Conservation (phyloP, 2,888 invertebrate genomes). For the Melanophora roralis region DNA sequence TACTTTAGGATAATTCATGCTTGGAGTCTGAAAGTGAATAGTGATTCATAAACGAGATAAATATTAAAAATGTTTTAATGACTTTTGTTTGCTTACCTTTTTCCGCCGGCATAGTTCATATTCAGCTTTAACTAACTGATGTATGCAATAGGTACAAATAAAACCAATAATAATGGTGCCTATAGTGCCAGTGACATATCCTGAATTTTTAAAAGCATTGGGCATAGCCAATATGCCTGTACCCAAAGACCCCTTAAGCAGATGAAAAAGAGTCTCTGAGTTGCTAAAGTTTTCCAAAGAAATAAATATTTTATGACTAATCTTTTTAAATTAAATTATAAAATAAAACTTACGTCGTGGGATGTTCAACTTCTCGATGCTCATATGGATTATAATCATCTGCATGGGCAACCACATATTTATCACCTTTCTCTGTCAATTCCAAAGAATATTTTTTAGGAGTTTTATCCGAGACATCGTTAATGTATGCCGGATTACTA, state of each 20-base stretch:
- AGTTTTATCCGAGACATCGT: slow-evolving; percentile 71
- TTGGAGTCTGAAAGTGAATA: slow-evolving; percentile 77
- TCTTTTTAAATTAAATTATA: background rate
- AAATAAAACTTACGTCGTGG: slow-evolving; percentile 82
- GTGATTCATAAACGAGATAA: background rate
- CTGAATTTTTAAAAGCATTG: slow-evolving; percentile 84
- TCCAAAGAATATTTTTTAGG: slow-evolving; percentile 72
- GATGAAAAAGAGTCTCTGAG: slow-evolving; percentile 89
- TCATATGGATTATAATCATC: slow-evolving; percentile 84
- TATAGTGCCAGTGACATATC: slow-evolving; percentile 82
- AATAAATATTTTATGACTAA: background rate
- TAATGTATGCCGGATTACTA: slow-evolving; percentile 74
- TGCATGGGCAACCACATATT: slow-evolving; percentile 69
- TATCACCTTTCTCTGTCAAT: slow-evolving; percentile 73
- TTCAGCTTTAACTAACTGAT: slow-evolving; percentile 83
- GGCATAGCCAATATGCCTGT: slow-evolving; percentile 94
- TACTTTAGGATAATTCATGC: slow-evolving; percentile 88
- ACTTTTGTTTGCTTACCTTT: slow-evolving; percentile 69
- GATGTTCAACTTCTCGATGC: slow-evolving; percentile 82
- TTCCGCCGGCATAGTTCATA: slow-evolving; percentile 80
- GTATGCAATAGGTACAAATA: slow-evolving; percentile 96
- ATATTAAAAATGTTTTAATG: background rate
- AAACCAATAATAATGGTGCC: slow-evolving; percentile 91
- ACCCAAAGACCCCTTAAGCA: slow-evolving; percentile 94
- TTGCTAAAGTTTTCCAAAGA: slow-evolving; percentile 82